Percentiles rank a stretch among this genome's conserved stretches.
phyloP scores from a whole-genome alignment of 1,140 invertebrate genomes.

The Hesperophylax magnus region DNA sequence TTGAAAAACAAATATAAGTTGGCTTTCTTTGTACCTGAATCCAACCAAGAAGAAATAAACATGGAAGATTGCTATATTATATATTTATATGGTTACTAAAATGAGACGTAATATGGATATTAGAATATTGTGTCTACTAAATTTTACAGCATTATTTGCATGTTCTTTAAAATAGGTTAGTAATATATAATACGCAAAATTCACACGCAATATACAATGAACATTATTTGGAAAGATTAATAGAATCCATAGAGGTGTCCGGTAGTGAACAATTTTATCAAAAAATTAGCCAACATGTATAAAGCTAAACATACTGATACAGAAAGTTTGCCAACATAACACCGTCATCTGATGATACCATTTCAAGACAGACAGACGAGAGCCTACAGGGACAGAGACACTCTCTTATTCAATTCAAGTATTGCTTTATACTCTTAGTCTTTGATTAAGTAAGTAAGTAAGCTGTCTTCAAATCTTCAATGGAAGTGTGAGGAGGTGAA shows the following conservation, averaged over 20 bases:
- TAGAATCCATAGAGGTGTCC: not conserved
- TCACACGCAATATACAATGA: slow-evolving; percentile 45
- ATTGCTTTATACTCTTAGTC: slow-evolving; percentile 52
- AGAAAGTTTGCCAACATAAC: slow-evolving; percentile 33
- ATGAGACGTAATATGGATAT: slow-evolving; percentile 50
- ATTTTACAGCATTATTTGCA: slow-evolving; percentile 42
- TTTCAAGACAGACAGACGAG: slow-evolving; percentile 17
- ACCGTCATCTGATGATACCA: not conserved
- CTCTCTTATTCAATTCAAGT: slow-evolving; percentile 19
- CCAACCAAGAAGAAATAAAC: slow-evolving; percentile 17
- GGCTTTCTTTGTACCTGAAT: too few relatives aligned
- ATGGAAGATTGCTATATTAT: slow-evolving; percentile 41
- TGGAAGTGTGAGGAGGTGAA: slow-evolving; percentile 42
- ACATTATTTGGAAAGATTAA: not conserved
- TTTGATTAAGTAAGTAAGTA: slow-evolving; percentile 50
- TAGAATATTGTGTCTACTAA: slow-evolving; percentile 55
- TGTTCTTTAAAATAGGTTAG: slow-evolving; percentile 44
- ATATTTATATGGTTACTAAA: slow-evolving; percentile 52
- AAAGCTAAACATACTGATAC: slow-evolving; percentile 16
- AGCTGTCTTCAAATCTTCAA: slow-evolving; percentile 54
- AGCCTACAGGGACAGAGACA: not conserved
- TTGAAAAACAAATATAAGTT: not conserved
- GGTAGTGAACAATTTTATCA: slow-evolving; percentile 13
- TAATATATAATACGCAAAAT: slow-evolving; percentile 47
- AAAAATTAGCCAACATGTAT: slow-evolving; percentile 11